Evolutionary conservation across 2,888 invertebrate genomes (phyloP), one percentile per base, ranked within the genome.

Genomic region (Andrena camellia): DNA sequence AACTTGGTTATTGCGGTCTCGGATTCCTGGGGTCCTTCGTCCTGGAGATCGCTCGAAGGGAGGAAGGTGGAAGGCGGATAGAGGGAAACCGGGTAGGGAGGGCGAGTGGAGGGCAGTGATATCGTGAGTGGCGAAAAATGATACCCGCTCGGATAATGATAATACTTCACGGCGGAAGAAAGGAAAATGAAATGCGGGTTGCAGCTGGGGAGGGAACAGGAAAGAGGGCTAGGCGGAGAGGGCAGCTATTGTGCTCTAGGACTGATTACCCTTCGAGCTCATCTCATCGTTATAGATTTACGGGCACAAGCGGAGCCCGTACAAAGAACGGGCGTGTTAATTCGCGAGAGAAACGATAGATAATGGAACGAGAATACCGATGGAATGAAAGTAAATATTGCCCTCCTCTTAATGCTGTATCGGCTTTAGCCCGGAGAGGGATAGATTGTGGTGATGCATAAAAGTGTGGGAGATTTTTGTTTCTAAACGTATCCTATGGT

Each of bases 161-260:
- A 82, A 86, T 88, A 79, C 80, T 81, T 59, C 69, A 63, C n/a
- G 62, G 62, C 35, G 76, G 79, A 82, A 86, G 88, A 84, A 88
- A 86, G 86, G 86, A 84, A 86, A 86, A 87, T 86, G 86, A 84
- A 87, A 84, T 82, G 78, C 71, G 57, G 88, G 73, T 59, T 78
- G 68, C 57, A 72, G 74, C 76, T 10, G 20, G 57, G 23, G 5
- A 72, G 33, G 52, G 52, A 26, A 13, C 42, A 42, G 29, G 64
- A 31, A 20, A 31, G 59, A 31, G 35, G 31, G 23, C n/a, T 23
- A 17, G 42, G 29, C 10, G 54, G 48, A 33, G 52, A 13, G 76
- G 73, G 57, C 35, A 75, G 70, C 88, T 80, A 87, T 88, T 88
- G 88, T 84, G 67, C 66, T 84, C 81, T 78, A 86, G 76, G 81